Evolutionary conservation across 2,113 vertebrate genomes (phyloP), one percentile per base, ranked within the genome.

Genomic region (Nasalis larvatus): DNA sequence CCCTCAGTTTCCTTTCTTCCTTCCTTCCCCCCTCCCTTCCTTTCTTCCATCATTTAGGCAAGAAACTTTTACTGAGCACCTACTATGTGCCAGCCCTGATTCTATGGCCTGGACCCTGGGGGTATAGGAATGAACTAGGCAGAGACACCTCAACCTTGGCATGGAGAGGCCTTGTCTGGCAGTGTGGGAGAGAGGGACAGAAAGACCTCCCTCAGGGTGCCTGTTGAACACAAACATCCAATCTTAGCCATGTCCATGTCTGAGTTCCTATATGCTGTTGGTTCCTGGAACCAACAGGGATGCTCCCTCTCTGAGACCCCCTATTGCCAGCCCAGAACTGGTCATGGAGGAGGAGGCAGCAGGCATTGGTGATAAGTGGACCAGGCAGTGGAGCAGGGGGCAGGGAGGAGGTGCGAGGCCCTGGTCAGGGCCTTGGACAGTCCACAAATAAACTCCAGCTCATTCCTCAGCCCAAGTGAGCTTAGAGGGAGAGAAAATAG

Each of bases 401-500:
- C 21, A 2, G 23, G 0, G 0, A 45, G 80, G 35, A 54, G 85
- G 91, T 21, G 47, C 71, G 35, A 40, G 69, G 71, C 88, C 63
- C 73, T 1, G 35, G 88, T 49, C 69, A 0, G 1, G 23, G 93
- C 86, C 88, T 32, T 6, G 93, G 96, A 77, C 91, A 6, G 80
- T 71, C 92, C 78, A 17, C 95, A 94, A 88, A 97, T 89, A 95
- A 91, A 93, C 86, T 63, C 88, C 76, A 63, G 94, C 88, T 74
- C 93, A 47, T 91, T 40, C 82, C 91, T 68, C 93, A 91, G 69
- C 92, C 93, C 83, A 8, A 60, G 88, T 25, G 52, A 23, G 56
- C 76, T 4, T 23, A 17, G 68, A 85, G 89, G 21, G 71, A 95
- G 49, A 97, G 96, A 97, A 98, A 98, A 98, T 96, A 98, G 98